These are phyloP conservation scores for Drosophila buzzatii DNA, from an alignment of 2,888 invertebrate species.

Conservation along the genomic window DNA sequence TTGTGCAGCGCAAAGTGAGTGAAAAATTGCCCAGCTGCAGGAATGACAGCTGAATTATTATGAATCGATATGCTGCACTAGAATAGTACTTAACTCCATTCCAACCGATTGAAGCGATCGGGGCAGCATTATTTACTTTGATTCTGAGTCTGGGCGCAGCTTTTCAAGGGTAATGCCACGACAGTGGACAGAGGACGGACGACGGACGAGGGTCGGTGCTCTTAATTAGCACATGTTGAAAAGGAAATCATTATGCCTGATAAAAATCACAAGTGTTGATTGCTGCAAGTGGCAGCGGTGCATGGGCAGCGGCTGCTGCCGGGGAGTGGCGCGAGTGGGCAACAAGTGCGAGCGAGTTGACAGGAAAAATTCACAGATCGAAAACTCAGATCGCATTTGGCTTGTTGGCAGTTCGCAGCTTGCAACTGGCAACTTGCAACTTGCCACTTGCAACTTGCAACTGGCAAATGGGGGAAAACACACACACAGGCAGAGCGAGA, in stretches of 20 bases:
- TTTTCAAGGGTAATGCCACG: conserved; percentile 44
- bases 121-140: conserved; percentile 25
- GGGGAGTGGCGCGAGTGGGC: conserved; percentile 23
- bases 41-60: conserved; percentile 84
- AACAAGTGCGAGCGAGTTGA: conserved; percentile 74
- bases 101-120: conserved; percentile 3
- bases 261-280: conserved; percentile 82
- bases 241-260: conserved; percentile 82
- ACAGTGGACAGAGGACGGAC: conserved; percentile 4
- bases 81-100: conserved; percentile 1
- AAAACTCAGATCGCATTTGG: conserved; percentile 48
- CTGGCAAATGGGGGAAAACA: conserved; percentile 29
- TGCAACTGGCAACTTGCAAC: conserved; percentile 29
- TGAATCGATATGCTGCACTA: conserved; percentile 75
- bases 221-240: conserved; percentile 80
- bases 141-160: conserved; percentile 11
- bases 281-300: conserved; percentile 41
- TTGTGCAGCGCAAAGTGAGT: conserved; percentile 52
- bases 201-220: conserved; percentile 11
- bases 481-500: background rate
- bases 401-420: conserved; percentile 45
- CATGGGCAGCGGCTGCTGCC: background rate
- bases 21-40: conserved; percentile 75
- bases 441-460: conserved; percentile 36
- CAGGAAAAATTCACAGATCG: conserved; percentile 76